These are phyloP conservation scores for Pediacus dermestoides DNA, from an alignment of 2,888 invertebrate genomes.

Conservation along the genomic window DNA sequence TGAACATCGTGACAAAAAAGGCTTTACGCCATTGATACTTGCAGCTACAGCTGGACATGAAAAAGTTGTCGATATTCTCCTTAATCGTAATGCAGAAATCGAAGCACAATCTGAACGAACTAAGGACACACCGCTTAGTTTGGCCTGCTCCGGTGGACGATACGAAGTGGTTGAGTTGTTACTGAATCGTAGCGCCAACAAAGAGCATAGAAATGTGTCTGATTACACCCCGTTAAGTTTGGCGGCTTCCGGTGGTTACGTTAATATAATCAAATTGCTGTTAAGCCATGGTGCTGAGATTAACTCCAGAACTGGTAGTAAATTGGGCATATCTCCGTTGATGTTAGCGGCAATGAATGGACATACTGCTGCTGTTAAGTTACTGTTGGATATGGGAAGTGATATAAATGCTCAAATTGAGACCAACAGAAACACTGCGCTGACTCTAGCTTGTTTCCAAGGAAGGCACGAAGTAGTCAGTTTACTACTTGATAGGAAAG, in stretches of 20 bases:
- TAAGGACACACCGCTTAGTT: slow-evolving; percentile 95
- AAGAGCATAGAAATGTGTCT: slow-evolving; percentile 88
- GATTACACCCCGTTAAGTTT: slow-evolving; percentile 99
- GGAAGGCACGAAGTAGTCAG: slow-evolving; percentile 98
- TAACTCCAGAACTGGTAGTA: slow-evolving; percentile 94
- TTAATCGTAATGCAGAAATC: slow-evolving; percentile 93
- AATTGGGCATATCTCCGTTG: slow-evolving; percentile 95
- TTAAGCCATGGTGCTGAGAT: slow-evolving; percentile 96
- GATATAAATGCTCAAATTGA: slow-evolving; percentile 99
- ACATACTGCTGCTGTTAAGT: slow-evolving; percentile 88
- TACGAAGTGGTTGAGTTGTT: slow-evolving; percentile 94
- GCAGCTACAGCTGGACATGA: slow-evolving; percentile 96
- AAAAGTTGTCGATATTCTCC: slow-evolving; percentile 85
- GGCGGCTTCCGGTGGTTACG: slow-evolving; percentile 97
- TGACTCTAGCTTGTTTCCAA: slow-evolving; percentile 98
- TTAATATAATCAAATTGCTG: slow-evolving; percentile 93
- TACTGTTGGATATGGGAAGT: slow-evolving; percentile 94
- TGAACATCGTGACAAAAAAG: slow-evolving; percentile 96
- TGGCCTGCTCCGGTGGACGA: slow-evolving; percentile 96
- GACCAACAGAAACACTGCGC: slow-evolving; percentile 97
- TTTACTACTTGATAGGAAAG: slow-evolving; percentile 90
- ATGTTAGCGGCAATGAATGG: slow-evolving; percentile 99
- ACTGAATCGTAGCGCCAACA: slow-evolving; percentile 86
- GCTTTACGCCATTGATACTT: slow-evolving; percentile 94
- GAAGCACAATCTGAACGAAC: slow-evolving; percentile 99